Evolutionary conservation across 2,113 vertebrate genomes (phyloP), one percentile per base, ranked within the genome.

Genomic region (Pleuronectes platessa): DNA sequence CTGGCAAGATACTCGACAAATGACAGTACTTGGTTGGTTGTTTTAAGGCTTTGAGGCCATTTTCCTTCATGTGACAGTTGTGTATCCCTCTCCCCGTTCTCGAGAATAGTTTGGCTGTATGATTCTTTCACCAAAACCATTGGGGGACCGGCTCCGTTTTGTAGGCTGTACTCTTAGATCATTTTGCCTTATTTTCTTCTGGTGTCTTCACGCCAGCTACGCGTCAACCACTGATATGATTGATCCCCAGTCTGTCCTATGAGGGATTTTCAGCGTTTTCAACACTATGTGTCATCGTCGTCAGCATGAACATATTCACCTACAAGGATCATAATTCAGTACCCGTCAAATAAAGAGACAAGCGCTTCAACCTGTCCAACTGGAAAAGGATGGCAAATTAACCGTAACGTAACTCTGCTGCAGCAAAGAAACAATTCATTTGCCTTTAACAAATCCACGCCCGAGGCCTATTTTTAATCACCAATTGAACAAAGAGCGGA

Each of bases 1-100:
- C 89, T 90, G 92, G 93, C 93, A 93, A 94, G 90, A 90, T 91
- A 86, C 83, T 90, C 63, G 78, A 92, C 90, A 93, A 94, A 94
- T 93, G 93, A 94, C 92, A 93, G 88, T 76, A 79, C 87, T 89
- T 84, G 87, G 86, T 91, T 90, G 84, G 86, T 89, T 90, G 87
- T 90, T 92, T 90, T 35, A 70, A 70, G 76, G 78, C 87, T 92
- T 84, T 77, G 47, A 89, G 89, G 84, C 88, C 87, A 92, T 90
- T 92, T 89, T 82, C 84, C 78, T 92, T 85, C 83, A 92, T 86
- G 78, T 88, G 90, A 82, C 87, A 92, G 73, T 74, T 85, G 65
- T 86, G 65, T 82, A 89, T 80, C 74, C 68, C 71, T 70, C 68
- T 66, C 47, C 26, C 47, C 58, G 23, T 64, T 86, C 53, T 68